A percentile compares a stretch with the other conserved stretches of the same genome.
phyloP scores from a whole-genome alignment of 1,140 invertebrate species.

The Teleogryllus occipitalis region DNA sequence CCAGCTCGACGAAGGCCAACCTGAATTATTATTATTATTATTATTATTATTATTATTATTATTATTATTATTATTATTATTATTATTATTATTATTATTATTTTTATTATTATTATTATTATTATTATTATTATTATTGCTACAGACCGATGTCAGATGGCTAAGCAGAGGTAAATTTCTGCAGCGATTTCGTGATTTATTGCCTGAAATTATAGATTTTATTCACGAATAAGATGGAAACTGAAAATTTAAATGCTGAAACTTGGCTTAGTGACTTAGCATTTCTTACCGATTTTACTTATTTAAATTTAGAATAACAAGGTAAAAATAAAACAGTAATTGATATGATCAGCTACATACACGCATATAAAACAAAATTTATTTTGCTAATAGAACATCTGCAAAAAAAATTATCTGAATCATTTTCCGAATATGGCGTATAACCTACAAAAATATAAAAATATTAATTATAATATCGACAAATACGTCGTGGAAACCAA shows the following conservation, averaged over 20 bases:
- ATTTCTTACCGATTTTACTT: conserved; percentile 14
- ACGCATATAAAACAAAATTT: conserved; percentile 26
- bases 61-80: too few species aligned
- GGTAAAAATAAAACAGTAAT: conserved; percentile 22
- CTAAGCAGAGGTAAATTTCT: conserved; percentile 11
- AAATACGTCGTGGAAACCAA: conserved; percentile 23
- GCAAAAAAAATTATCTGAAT: conserved; percentile 25
- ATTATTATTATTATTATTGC: conserved; percentile 23
- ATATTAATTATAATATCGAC: conserved; percentile 25
- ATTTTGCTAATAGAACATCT: conserved; percentile 27
- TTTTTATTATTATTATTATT: conserved; percentile 24
- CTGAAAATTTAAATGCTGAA: conserved; percentile 24
- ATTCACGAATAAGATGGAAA: conserved; percentile 13
- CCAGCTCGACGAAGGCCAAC: conserved; percentile 24
- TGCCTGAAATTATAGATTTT: conserved; percentile 7
- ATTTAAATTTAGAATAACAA: conserved; percentile 25
- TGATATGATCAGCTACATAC: conserved; percentile 21
- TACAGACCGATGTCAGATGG: conserved; percentile 17
- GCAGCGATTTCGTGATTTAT: neutral
- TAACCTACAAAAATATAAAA: conserved; percentile 26
- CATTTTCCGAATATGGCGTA: conserved; percentile 27
- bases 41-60: too few species aligned
- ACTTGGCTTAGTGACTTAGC: conserved; percentile 18
- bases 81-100: too few species aligned
- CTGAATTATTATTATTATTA: conserved; percentile 22